Evolutionary conservation across 2,797 vertebrate genomes (phyloP), one percentile per base, ranked within the genome.

Genomic region (Limnodromus scolopaceus): DNA sequence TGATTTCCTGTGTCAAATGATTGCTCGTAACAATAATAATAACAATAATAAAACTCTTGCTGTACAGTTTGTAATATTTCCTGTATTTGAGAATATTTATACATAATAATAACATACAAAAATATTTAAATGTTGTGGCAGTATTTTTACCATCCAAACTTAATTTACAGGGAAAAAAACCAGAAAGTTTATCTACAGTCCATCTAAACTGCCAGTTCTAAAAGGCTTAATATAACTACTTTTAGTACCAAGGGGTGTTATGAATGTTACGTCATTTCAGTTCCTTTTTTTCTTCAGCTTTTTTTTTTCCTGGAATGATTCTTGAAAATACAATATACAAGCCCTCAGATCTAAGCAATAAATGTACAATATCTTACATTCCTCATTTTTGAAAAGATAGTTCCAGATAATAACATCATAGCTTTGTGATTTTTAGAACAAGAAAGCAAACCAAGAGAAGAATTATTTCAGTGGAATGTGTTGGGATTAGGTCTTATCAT

Each of bases 401-500:
- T 87, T 85, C 71, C 78, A 75, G 87, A 36, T 89, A 84, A 71
- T 86, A 78, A 60, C 41, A 76, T 64, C 30, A 36, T 89, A 76
- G 57, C 13, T 74, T 89, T 77, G 5, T 85, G 71, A 41, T 54
- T 61, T 83, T 89, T 91, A 69, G 77, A 91, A 89, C 27, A 71
- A 38, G 46, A 82, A 64, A 65, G 19, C 48, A 94, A 77, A 69
- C 51, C n/a, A 61, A 53, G 68, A 71, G 57, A 74, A 76, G 79
- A 71, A 61, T 69, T 49, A 74, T 77, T 96, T 98, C 97, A 99
- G 95, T 99, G 99, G 98, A 99, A 99, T 66, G 99, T 99, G 97
- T 99, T 99, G 36, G 99, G 99, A 70, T 99, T 99, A n/a, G 99
- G 99, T 84, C 99, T 98, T 94, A 99, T 99, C 99, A 99, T 98